Evolutionary conservation across 2,888 invertebrate genomes (phyloP).

Genomic region (Leuctra nigra): DNA sequence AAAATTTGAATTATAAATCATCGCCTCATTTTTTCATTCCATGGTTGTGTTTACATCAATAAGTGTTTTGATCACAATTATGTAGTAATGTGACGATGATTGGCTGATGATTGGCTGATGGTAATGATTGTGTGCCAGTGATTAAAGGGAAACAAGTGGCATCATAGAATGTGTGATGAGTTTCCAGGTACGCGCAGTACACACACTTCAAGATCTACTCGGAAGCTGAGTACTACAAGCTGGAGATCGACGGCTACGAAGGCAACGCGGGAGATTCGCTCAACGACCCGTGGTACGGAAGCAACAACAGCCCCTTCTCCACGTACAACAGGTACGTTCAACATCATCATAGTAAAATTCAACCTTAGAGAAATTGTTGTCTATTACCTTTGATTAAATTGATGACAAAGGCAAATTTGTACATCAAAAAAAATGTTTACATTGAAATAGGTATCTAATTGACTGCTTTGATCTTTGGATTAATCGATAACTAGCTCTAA

Average conservation of each 20-base stretch:
- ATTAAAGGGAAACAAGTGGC: not conserved
- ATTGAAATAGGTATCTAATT: too few species aligned
- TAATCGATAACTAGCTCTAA: too few species aligned
- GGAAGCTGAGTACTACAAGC: conserved; percentile 83
- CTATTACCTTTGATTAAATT: too few species aligned
- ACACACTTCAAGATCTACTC: conserved; percentile 89
- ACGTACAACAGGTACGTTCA: conserved; percentile 76
- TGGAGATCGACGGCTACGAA: conserved; percentile 88
- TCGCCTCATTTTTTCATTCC: too few species aligned
- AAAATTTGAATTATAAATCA: too few species aligned
- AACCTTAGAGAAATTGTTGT: too few species aligned
- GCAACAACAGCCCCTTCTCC: conserved; percentile 89
- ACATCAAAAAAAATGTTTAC: too few species aligned
- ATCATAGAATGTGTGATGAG: not conserved
- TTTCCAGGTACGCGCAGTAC: conserved; percentile 75
- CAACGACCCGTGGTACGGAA: conserved; percentile 91
- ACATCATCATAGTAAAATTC: too few species aligned
- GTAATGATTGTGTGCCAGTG: not conserved
- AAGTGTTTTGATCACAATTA: not conserved
- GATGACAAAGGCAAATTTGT: too few species aligned
- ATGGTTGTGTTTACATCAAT: not conserved
- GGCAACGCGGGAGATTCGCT: conserved; percentile 87
- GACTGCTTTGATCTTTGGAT: too few species aligned
- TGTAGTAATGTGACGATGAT: too few species aligned
- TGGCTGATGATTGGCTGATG: not conserved